Percentiles rank a stretch among this genome's conserved stretches.
phyloP scores from a whole-genome alignment of 2,888 invertebrate genomes.

The Eudemis profundana region DNA sequence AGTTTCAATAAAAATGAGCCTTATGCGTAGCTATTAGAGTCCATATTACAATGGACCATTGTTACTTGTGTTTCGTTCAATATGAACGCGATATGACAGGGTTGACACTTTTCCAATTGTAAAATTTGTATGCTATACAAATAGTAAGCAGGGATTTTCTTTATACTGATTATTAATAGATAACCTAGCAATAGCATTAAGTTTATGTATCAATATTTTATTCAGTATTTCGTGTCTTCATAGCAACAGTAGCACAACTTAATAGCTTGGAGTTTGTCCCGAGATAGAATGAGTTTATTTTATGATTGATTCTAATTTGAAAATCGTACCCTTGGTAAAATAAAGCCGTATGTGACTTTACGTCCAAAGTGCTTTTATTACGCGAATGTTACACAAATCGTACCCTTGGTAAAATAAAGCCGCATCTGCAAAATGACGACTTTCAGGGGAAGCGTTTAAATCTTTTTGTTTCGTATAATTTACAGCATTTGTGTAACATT shows the following conservation, averaged over 20 bases:
- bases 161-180: conserved; percentile 18
- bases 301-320: background rate
- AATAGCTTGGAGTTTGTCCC: conserved; percentile 8
- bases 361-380: no score
- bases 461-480: no score
- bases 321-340: no score
- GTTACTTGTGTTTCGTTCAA: background rate
- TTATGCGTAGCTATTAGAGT: background rate
- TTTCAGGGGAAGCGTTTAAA: no score
- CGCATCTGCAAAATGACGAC: no score
- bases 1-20: background rate
- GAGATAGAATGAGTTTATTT: background rate
- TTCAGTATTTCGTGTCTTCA: conserved; percentile 37
- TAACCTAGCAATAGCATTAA: conserved; percentile 25
- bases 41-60: conserved; percentile 4
- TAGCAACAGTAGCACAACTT: conserved; percentile 31
- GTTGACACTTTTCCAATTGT: background rate
- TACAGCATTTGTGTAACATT: no score
- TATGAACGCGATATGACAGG: background rate
- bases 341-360: no score
- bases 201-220: conserved; percentile 21
- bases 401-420: no score
- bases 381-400: no score
- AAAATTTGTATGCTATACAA: background rate
- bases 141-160: background rate